Percentiles rank a stretch among this genome's conserved stretches.
Evolutionary conservation across 2,113 vertebrate species (phyloP).

Genomic region (Hyaena hyaena): DNA sequence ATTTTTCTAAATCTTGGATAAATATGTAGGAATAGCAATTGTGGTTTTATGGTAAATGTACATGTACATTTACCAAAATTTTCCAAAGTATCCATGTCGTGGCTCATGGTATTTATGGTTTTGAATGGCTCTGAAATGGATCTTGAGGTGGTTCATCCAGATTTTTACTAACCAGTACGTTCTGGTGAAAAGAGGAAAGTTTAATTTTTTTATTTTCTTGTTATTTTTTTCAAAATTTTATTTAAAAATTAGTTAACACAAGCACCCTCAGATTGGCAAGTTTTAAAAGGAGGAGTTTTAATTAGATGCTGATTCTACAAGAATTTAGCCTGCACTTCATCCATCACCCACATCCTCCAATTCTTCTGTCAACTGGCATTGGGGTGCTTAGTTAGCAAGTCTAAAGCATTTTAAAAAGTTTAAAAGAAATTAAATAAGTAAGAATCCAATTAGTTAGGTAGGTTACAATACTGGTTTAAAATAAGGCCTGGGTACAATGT

Average conservation of each 20-base stretch:
- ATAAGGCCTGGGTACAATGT: neutral
- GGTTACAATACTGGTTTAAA: neutral
- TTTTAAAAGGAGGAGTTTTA: neutral
- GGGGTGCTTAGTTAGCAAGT: neutral
- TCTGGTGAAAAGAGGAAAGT: neutral
- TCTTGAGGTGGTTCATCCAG: neutral
- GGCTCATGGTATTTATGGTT: neutral
- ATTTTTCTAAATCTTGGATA: neutral
- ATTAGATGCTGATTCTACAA: neutral
- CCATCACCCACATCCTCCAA: neutral
- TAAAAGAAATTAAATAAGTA: neutral
- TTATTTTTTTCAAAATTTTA: neutral
- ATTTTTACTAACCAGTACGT: neutral
- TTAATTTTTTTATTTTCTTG: neutral
- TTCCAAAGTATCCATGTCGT: neutral
- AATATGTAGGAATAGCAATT: neutral
- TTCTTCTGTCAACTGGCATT: neutral
- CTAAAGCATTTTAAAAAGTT: neutral
- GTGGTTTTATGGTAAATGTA: neutral
- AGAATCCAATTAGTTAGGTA: neutral
- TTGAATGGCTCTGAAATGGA: neutral
- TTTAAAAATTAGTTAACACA: neutral
- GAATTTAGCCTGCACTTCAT: neutral
- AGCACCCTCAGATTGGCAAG: neutral
- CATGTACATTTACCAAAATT: neutral